A percentile compares a stretch with the other conserved stretches of the same genome.
phyloP scores from a whole-genome alignment of 2,113 vertebrate genomes.

The Hoplias malabaricus region DNA sequence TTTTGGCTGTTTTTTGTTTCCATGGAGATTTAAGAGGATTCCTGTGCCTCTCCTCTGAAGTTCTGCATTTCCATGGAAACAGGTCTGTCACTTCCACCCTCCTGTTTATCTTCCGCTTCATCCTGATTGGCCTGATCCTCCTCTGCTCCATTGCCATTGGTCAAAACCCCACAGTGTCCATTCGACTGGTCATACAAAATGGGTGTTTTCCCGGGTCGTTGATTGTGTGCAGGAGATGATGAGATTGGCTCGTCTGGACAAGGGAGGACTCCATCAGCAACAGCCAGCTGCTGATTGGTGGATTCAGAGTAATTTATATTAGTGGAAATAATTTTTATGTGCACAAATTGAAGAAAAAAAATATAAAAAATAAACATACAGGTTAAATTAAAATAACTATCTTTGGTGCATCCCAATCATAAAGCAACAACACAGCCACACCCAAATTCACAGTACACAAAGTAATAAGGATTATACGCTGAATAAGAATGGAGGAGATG shows the following conservation, averaged over 20 bases:
- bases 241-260: slow-evolving; percentile 36
- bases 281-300: slow-evolving; percentile 64
- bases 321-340: no score
- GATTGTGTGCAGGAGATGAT: slow-evolving; percentile 4
- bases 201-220: slow-evolving; percentile 9
- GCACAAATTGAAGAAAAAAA: no score
- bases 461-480: no score
- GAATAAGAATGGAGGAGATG: no score
- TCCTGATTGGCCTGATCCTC: not conserved
- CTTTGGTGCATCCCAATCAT: no score
- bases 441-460: no score
- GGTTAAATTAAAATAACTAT: no score
- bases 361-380: no score
- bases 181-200: slow-evolving; percentile 51
- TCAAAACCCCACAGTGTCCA: slow-evolving; percentile 39
- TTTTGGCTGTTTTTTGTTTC: slow-evolving; percentile 34
- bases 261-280: slow-evolving; percentile 53
- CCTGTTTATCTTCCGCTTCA: not conserved
- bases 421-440: no score
- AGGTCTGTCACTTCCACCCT: slow-evolving; percentile 35
- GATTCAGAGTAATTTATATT: not conserved
- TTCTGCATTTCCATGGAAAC: slow-evolving; percentile 45
- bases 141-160: slow-evolving; percentile 50
- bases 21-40: slow-evolving; percentile 34
- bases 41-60: slow-evolving; percentile 16